Base-by-base conservation (phyloP, 2,797 vertebrate genomes). In the Smutsia gigantea region DNA sequence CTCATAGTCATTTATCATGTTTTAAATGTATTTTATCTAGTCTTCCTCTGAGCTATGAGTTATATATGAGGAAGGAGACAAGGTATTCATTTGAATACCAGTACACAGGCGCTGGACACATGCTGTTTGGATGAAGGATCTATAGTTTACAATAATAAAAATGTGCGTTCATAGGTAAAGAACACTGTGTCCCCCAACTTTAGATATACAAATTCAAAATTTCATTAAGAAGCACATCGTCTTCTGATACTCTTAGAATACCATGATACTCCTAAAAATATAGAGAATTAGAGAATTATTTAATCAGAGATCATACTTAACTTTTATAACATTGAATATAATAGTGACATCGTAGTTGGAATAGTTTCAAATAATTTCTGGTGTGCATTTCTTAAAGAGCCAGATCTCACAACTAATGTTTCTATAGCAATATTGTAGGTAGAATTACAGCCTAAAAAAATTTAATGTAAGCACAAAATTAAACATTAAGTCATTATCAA, bases 341-440 rank as follows among this genome's bases (percentile, higher is more conserved):
- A 87, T 68, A 90, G 39, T 87, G 86, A 85, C 42, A 83, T 13
- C 7, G 2, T 89, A 71, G 57, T 69, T 49, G 90, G 64, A 90
- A 83, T 72, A 72, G 64, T 93, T 95, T 94, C 57, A 87, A 92
- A 91, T 14, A 61, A 46, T 81, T 93, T 95, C n/a, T 66, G 49
- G 27, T 92, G 19, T 93, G 34, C 27, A 74, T 39, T 37, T 68
- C 27, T 96, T 92, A 91, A 85, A 94, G 9, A 92, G 69, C 29
- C 49, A 92, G 25, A 77, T 90, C 90, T 96, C 64, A 93, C 23
- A 83, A 92, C 37, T 93, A 63, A 49, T 90, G 42, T 93, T 87
- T 90, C 87, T 51, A 94, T 27, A 95, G 31, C 23, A 90, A 63
- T 72, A 93, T 10, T 84, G 2, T 51, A 79, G 31, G 42, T 14